Evolutionary conservation across 1,140 invertebrate species (phyloP).

Genomic region (Hirudo medicinalis): DNA sequence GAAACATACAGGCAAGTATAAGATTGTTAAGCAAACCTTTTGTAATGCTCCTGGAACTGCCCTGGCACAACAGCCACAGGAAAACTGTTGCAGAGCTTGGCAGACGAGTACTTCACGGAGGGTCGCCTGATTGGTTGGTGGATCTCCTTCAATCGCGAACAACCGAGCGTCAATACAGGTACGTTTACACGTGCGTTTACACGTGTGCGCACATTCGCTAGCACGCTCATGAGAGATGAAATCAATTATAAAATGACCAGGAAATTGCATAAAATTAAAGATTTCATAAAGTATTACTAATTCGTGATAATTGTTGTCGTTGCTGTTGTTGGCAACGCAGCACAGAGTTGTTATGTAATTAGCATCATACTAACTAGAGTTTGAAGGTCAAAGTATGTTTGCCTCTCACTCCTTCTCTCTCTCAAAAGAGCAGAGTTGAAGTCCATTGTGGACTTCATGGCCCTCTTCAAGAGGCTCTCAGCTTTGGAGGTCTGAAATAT

Average conservation of each 20-base stretch:
- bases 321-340: no score
- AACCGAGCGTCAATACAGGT: no score
- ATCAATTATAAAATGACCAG: no score
- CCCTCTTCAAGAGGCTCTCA: conserved; percentile 62
- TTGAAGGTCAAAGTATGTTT: conserved; percentile 44
- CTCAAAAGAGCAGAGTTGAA: conserved; percentile 79
- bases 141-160: conserved; percentile 37
- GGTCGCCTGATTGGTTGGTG: conserved; percentile 49
- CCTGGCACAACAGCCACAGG: conserved; percentile 80
- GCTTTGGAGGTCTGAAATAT: conserved; percentile 40
- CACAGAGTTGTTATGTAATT: no score
- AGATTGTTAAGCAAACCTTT: conserved; percentile 26
- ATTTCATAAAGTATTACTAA: no score
- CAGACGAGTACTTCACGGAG: not conserved
- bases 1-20: no score
- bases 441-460: conserved; percentile 67
- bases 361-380: conserved; percentile 36
- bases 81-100: conserved; percentile 44
- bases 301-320: no score
- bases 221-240: no score
- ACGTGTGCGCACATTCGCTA: no score
- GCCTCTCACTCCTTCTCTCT: conserved; percentile 53
- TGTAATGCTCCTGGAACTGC: conserved; percentile 75
- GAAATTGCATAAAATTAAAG: no score
- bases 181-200: no score